Conservation (phyloP, 2,113 vertebrate genomes). For the Hippolais icterina region DNA sequence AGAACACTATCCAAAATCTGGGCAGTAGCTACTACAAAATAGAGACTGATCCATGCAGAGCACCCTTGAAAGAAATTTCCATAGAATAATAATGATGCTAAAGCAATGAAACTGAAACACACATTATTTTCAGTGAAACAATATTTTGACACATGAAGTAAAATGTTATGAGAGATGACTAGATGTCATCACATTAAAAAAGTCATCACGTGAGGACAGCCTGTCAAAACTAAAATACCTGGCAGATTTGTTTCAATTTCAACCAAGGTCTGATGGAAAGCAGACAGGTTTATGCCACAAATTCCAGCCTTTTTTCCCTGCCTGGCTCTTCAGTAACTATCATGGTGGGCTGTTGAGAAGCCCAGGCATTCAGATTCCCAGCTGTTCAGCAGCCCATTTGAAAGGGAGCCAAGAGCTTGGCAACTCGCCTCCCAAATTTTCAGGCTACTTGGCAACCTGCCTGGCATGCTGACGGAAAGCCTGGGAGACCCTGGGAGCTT, state of each 20-base stretch:
- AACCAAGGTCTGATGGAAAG: not conserved
- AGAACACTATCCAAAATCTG: not conserved
- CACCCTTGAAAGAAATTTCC: not conserved
- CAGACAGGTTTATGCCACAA: not conserved
- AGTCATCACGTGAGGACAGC: not conserved
- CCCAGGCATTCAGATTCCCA: constrained; percentile 61
- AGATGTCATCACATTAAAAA: not conserved
- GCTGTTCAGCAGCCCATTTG: constrained; percentile 64
- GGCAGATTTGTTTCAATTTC: not conserved
- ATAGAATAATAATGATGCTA: not conserved
- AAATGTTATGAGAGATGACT: not conserved
- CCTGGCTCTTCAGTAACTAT: not conserved
- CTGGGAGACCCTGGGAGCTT: constrained; percentile 55
- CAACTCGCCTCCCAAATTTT: constrained; percentile 50
- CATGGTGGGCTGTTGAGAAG: constrained; percentile 39
- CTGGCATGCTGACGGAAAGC: constrained; percentile 40
- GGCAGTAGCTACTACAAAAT: not conserved
- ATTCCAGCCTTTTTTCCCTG: constrained; percentile 3
- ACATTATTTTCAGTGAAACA: not conserved
- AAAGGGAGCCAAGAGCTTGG: constrained; percentile 52
- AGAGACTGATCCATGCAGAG: not conserved
- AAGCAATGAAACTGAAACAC: not conserved
- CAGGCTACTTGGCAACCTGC: constrained; percentile 56
- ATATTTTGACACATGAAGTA: constrained; percentile 7
- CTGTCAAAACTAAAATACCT: not conserved